A percentile compares a stretch with the other conserved stretches of the same genome.
phyloP scores from a whole-genome alignment of 2,888 invertebrate species.

The Autographa pulchrina region DNA sequence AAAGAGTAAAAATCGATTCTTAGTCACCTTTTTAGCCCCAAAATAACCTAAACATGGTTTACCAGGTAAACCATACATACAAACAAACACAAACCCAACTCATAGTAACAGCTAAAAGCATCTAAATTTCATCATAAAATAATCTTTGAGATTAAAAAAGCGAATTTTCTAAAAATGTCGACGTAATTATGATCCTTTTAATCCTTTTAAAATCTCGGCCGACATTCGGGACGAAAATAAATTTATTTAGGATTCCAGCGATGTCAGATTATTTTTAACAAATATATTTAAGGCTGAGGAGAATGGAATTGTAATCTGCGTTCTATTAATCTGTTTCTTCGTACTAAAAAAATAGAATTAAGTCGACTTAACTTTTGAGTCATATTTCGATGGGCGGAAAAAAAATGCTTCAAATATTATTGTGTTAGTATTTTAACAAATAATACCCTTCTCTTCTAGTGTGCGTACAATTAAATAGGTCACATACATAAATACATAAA shows the following conservation, averaged over 20 bases:
- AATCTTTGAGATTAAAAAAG: conserved; percentile 35
- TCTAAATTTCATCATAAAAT: conserved; percentile 33
- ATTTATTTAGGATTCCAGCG: conserved; percentile 7
- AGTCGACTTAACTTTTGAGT: background rate
- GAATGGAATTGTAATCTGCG: background rate
- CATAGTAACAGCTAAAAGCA: conserved; percentile 9
- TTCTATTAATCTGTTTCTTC: background rate
- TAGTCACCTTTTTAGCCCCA: no score
- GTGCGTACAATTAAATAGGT: no score
- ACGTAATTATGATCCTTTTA: conserved; percentile 33
- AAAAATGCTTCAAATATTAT: no score
- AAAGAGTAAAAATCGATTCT: no score
- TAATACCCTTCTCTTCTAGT: no score
- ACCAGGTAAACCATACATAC: no score
- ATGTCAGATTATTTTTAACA: conserved; percentile 7
- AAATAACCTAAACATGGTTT: no score
- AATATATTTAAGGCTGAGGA: background rate
- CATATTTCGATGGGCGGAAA: no score
- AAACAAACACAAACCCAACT: no score
- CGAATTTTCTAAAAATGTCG: conserved; percentile 14
- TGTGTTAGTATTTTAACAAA: no score
- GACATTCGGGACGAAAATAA: conserved; percentile 13
- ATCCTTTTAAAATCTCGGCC: conserved; percentile 12
- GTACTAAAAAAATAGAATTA: background rate
- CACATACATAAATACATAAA: no score